A percentile compares a stretch with the other conserved stretches of the same genome.
These are phyloP conservation scores for Pygoscelis antarcticus DNA, from an alignment of 2,113 vertebrate species.

Conservation along the genomic window DNA sequence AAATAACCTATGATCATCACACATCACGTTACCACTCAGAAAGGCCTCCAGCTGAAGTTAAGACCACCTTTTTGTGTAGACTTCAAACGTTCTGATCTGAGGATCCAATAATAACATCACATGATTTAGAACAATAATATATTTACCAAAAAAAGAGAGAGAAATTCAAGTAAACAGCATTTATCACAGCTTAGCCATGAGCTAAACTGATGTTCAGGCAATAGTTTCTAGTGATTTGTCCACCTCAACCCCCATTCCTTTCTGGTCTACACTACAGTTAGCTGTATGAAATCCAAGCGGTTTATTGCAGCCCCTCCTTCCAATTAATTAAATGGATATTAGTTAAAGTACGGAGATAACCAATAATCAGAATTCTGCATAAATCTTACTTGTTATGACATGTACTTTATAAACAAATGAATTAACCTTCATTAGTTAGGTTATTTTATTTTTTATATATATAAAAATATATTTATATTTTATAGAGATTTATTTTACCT, in stretches of 20 bases:
- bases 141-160: background rate
- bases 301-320: background rate
- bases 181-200: background rate
- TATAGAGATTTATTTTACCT: background rate
- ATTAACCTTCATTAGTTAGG: background rate
- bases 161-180: background rate
- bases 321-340: background rate
- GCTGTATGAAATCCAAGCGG: background rate
- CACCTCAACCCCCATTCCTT: background rate
- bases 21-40: background rate
- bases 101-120: background rate
- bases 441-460: background rate
- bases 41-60: background rate
- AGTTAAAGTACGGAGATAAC: background rate
- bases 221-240: background rate
- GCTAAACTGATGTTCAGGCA: background rate
- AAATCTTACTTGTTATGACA: background rate
- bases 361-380: background rate
- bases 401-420: background rate
- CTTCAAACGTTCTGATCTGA: background rate
- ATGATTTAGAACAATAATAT: background rate
- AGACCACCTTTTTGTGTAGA: background rate
- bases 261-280: background rate
- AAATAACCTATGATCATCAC: background rate
- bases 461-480: too few relatives aligned